Conservation (phyloP, 2,797 vertebrate genomes). For the Artibeus jamaicensis region DNA sequence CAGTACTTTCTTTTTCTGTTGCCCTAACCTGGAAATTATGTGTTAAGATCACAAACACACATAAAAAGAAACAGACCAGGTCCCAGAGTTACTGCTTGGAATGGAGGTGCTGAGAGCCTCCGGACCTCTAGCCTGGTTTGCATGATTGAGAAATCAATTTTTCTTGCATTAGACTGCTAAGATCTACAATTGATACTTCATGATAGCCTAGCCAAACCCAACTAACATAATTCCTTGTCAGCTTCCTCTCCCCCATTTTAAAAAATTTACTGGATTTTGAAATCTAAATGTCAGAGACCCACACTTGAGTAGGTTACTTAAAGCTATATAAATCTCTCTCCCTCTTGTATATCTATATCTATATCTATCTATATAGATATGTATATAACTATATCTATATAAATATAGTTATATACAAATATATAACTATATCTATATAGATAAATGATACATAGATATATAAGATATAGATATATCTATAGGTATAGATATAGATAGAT, state of each 20-base stretch:
- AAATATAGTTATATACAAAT: too few relatives aligned
- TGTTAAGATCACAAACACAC: background rate
- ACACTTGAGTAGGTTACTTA: too few relatives aligned
- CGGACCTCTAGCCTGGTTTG: background rate
- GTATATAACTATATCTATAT: background rate
- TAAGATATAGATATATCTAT: too few relatives aligned
- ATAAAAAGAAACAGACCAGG: background rate
- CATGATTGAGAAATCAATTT: background rate
- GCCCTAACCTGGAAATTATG: background rate
- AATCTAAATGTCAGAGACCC: too few relatives aligned
- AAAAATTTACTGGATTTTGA: too few relatives aligned
- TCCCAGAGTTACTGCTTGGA: background rate
- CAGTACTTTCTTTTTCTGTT: background rate
- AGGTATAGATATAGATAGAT: too few relatives aligned
- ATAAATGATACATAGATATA: too few relatives aligned
- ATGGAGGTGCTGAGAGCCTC: background rate
- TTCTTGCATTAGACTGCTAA: background rate
- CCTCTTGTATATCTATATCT: too few relatives aligned
- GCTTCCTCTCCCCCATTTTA: too few relatives aligned
- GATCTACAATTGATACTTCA: background rate
- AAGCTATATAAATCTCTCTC: too few relatives aligned
- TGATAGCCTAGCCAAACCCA: background rate
- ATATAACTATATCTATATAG: too few relatives aligned
- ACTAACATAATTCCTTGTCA: background rate
- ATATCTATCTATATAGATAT: too few relatives aligned